Conservation (phyloP, 2,797 vertebrate species). For the Coregonus ussuriensis region DNA sequence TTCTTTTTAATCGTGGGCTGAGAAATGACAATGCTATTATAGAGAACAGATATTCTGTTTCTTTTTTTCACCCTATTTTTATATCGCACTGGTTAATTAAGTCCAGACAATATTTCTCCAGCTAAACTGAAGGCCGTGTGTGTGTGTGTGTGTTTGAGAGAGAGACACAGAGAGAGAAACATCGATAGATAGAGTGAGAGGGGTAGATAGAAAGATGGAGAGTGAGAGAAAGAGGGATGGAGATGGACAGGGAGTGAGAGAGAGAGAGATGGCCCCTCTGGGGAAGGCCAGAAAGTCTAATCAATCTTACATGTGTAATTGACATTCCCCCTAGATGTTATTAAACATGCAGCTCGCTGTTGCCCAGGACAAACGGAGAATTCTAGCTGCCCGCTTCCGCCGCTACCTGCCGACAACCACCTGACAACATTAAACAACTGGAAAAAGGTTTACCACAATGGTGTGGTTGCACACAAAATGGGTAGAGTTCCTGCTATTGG, state of each 20-base stretch:
- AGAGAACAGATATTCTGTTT: background rate
- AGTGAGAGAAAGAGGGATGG: background rate
- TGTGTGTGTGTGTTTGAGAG: background rate
- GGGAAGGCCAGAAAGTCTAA: slow-evolving; percentile 4
- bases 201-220: background rate
- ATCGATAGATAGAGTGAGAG: background rate
- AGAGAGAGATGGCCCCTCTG: background rate
- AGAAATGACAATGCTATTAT: background rate
- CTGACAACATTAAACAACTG: slow-evolving; percentile 23
- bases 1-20: too few relatives aligned
- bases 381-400: slow-evolving; percentile 9
- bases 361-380: slow-evolving; percentile 30
- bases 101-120: background rate
- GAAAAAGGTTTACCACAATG: slow-evolving; percentile 24
- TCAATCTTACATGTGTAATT: slow-evolving; percentile 49
- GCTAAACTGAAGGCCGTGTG: background rate
- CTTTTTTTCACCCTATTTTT: background rate
- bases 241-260: background rate
- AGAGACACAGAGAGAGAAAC: too few relatives aligned
- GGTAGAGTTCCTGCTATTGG: background rate
- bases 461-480: background rate
- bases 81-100: background rate
- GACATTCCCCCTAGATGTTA: slow-evolving; percentile 51
- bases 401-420: slow-evolving; percentile 14
- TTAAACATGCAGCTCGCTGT: slow-evolving; percentile 44